Evolutionary conservation across 1,140 invertebrate species (phyloP).

Genomic region (Phthorimaea operculella): DNA sequence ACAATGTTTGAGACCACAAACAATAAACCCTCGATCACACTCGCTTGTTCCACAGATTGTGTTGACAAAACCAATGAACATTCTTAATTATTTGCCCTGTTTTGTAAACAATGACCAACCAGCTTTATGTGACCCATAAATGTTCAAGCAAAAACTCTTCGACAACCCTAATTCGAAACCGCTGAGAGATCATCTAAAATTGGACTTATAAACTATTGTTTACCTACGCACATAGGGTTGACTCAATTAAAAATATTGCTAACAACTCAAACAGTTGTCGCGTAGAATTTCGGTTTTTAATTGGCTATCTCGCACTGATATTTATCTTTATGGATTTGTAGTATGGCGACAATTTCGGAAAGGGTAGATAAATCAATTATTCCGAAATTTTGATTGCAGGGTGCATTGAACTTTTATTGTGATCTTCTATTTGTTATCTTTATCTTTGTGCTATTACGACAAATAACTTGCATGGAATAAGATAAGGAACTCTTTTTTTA

Average conservation of each 20-base stretch:
- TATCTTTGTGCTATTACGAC: too few relatives aligned
- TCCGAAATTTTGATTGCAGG: too few relatives aligned
- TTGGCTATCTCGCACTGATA: conserved; percentile 45
- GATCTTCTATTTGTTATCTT: too few relatives aligned
- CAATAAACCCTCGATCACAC: conserved; percentile 43
- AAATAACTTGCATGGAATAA: too few relatives aligned
- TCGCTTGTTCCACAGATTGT: conserved; percentile 32
- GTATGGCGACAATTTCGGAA: conserved; percentile 18
- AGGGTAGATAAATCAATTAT: too few relatives aligned
- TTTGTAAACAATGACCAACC: conserved; percentile 57
- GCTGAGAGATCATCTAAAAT: conserved; percentile 22
- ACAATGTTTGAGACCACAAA: conserved; percentile 45
- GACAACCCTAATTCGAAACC: background rate
- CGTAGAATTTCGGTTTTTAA: conserved; percentile 48
- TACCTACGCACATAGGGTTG: conserved; percentile 45
- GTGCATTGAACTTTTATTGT: too few relatives aligned
- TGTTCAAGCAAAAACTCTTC: conserved; percentile 19
- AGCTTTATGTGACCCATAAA: conserved; percentile 16
- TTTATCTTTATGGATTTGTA: conserved; percentile 11
- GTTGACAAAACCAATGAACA: conserved; percentile 65
- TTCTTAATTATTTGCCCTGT: conserved; percentile 64
- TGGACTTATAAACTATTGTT: conserved; percentile 52
- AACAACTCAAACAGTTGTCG: conserved; percentile 63
- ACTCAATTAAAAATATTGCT: conserved; percentile 65
- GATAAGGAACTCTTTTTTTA: too few relatives aligned